These are phyloP conservation scores for Myrmecobius fasciatus DNA, from an alignment of 2,113 vertebrate species.

Conservation along the genomic window DNA sequence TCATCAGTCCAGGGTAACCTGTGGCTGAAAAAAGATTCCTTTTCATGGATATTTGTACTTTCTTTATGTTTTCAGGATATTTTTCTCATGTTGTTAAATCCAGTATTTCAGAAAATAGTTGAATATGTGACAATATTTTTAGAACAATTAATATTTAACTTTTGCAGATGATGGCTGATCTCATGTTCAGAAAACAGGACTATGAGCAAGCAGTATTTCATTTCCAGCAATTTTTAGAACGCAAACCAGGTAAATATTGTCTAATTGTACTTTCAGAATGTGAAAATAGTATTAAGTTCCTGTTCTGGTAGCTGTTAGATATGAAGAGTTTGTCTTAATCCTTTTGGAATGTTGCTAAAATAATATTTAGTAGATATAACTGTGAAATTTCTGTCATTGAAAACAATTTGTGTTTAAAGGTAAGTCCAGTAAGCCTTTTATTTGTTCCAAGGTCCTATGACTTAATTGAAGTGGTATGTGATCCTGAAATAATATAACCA, in stretches of 20 bases:
- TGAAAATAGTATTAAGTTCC: background rate
- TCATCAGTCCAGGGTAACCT: background rate
- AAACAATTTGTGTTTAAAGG: background rate
- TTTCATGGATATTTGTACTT: conserved; percentile 6
- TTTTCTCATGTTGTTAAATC: conserved; percentile 21
- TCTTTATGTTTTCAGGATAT: background rate
- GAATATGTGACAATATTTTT: conserved; percentile 52
- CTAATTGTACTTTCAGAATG: background rate
- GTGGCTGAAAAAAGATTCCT: conserved; percentile 13
- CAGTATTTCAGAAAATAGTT: conserved; percentile 14
- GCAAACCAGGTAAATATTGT: conserved; percentile 89
- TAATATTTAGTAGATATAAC: background rate
- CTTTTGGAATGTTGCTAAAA: background rate
- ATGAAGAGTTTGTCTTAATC: background rate
- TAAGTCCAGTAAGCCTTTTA: background rate
- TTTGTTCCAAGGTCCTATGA: background rate
- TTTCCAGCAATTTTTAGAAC: conserved; percentile 95
- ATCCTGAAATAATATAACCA: background rate
- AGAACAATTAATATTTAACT: conserved; percentile 54
- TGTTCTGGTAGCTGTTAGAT: background rate
- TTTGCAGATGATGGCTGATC: conserved; percentile 96
- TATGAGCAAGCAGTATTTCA: conserved; percentile 96
- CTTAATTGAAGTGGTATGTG: background rate
- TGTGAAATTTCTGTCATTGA: background rate
- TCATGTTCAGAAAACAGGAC: conserved; percentile 97